Conservation (phyloP, 2,797 vertebrate species). For the Buceros bicornis region DNA sequence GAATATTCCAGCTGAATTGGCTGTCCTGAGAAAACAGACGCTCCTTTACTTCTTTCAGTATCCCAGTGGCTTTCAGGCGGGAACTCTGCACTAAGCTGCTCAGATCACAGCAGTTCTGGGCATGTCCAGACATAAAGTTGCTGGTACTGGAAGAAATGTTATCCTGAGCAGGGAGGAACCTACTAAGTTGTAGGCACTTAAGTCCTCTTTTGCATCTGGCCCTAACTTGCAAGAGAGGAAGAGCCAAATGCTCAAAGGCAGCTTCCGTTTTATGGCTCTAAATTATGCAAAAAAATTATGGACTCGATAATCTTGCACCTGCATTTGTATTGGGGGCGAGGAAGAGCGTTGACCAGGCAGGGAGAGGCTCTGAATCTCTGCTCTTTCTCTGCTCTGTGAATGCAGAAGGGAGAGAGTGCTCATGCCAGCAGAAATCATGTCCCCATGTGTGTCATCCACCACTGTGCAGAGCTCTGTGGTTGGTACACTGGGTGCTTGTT, state of each 20-base stretch:
- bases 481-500: slow-evolving; percentile 11
- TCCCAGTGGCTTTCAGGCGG: background rate
- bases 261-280: slow-evolving; percentile 41
- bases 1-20: background rate
- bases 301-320: slow-evolving; percentile 18
- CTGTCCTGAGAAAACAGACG: background rate
- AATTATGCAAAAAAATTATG: background rate
- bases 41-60: background rate
- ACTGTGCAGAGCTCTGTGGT: background rate
- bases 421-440: background rate
- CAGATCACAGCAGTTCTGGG: slow-evolving; percentile 38
- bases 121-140: slow-evolving; percentile 63
- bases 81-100: background rate
- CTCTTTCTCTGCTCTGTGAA: background rate
- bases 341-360: background rate
- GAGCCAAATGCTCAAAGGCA: slow-evolving; percentile 66
- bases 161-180: slow-evolving; percentile 63
- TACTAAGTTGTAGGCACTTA: slow-evolving; percentile 27
- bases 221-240: slow-evolving; percentile 63
- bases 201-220: slow-evolving; percentile 57
- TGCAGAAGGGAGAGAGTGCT: background rate
- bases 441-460: background rate
- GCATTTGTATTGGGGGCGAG: background rate
- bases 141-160: slow-evolving; percentile 64
- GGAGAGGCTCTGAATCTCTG: background rate